A percentile compares a stretch with the other conserved stretches of the same genome.
phyloP scores from a whole-genome alignment of 2,113 vertebrate species.

The Gobius niger region DNA sequence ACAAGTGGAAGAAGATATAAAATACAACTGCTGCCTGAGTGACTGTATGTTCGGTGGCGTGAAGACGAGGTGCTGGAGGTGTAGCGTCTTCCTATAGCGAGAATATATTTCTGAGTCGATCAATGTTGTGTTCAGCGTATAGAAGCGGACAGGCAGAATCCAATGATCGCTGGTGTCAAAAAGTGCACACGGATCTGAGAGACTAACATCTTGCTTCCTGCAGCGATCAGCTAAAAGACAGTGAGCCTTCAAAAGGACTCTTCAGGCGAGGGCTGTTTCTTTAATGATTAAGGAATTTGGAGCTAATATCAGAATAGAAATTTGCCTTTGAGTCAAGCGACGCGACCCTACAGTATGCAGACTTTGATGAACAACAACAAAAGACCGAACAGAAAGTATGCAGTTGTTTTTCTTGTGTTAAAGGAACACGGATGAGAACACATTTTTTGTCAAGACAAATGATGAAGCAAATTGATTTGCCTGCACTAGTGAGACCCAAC shows the following conservation, averaged over 20 bases:
- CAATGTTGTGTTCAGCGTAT: slow-evolving; percentile 37
- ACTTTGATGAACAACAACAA: background rate
- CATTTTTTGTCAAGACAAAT: no score
- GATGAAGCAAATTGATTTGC: no score
- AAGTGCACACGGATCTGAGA: slow-evolving; percentile 44
- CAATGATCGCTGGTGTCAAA: slow-evolving; percentile 48
- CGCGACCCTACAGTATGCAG: slow-evolving; percentile 4
- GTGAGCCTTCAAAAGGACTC: slow-evolving; percentile 38
- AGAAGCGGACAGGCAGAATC: slow-evolving; percentile 26
- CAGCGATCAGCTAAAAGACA: slow-evolving; percentile 29
- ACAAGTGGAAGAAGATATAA: slow-evolving; percentile 34
- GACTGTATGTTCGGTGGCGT: slow-evolving; percentile 29
- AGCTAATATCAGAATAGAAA: slow-evolving; percentile 15
- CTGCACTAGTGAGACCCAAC: no score
- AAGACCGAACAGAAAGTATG: background rate
- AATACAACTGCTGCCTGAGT: background rate
- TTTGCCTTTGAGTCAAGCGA: background rate
- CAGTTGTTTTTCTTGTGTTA: background rate
- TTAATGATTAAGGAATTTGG: slow-evolving; percentile 14
- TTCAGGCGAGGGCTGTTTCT: slow-evolving; percentile 4
- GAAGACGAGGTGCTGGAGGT: slow-evolving; percentile 48
- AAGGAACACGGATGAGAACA: background rate
- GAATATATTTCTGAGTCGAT: slow-evolving; percentile 49
- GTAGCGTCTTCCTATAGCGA: slow-evolving; percentile 40
- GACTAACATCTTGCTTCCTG: slow-evolving; percentile 27